Conservation (phyloP, 2,113 vertebrate genomes). For the Serilophus lunatus region DNA sequence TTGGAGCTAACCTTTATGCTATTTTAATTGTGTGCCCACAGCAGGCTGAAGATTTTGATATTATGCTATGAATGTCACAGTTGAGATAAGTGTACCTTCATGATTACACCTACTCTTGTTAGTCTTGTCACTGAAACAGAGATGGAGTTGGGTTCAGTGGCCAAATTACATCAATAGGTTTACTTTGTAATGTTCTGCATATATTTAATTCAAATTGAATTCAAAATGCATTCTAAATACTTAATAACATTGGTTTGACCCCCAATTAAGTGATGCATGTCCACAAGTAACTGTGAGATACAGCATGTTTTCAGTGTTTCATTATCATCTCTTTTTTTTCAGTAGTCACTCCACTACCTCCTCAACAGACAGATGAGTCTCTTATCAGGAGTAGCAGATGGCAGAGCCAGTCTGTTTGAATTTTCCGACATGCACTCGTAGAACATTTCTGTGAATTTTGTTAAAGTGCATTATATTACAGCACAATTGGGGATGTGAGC, state of each 20-base stretch:
- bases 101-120: not conserved
- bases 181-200: constrained; percentile 9
- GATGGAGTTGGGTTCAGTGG: constrained; percentile 16
- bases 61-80: not conserved
- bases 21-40: not conserved
- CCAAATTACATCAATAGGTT: constrained; percentile 50
- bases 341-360: constrained; percentile 55
- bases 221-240: constrained; percentile 29
- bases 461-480: constrained; percentile 58
- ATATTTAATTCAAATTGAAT: constrained; percentile 46
- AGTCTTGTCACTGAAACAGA: constrained; percentile 56
- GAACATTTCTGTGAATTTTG: constrained; percentile 58
- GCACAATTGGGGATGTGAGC: constrained; percentile 53
- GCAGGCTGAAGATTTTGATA: not conserved
- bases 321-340: constrained; percentile 59
- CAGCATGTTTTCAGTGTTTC: constrained; percentile 38
- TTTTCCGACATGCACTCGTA: constrained; percentile 62
- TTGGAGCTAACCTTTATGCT: not conserved
- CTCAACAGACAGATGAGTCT: constrained; percentile 71
- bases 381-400: constrained; percentile 80
- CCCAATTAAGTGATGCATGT: constrained; percentile 63
- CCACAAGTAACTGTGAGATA: constrained; percentile 46
- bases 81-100: not conserved
- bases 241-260: constrained; percentile 62
- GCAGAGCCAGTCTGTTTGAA: constrained; percentile 68